Evolutionary conservation across 2,113 vertebrate genomes (phyloP).

Genomic region (Pituophis catenifer): DNA sequence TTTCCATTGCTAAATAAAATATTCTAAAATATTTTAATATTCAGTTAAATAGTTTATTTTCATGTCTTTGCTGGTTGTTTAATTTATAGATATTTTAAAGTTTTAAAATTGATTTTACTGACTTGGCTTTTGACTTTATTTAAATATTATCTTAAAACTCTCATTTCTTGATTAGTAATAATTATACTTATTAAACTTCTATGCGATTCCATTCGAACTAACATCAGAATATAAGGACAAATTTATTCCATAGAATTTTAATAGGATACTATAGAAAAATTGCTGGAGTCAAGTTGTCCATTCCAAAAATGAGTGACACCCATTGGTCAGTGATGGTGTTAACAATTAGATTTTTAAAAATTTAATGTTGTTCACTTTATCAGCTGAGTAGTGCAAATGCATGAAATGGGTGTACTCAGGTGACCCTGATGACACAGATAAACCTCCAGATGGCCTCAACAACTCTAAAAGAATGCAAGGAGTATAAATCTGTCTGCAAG

Average conservation of each 20-base stretch:
- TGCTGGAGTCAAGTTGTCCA: background rate
- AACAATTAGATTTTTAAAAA: background rate
- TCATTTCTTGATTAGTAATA: background rate
- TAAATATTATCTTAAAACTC: background rate
- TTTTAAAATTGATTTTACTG: background rate
- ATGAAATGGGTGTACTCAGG: too few species aligned
- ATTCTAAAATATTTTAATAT: background rate
- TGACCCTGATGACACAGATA: too few species aligned
- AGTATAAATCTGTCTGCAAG: too few species aligned
- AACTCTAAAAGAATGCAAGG: too few species aligned
- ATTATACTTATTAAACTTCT: background rate
- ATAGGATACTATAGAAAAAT: background rate
- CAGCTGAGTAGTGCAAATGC: too few species aligned
- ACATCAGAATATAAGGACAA: background rate
- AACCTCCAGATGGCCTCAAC: too few species aligned
- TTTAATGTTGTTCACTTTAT: background rate
- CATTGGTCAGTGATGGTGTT: background rate
- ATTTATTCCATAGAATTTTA: background rate
- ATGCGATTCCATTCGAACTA: background rate
- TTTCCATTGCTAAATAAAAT: background rate
- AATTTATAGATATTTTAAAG: background rate
- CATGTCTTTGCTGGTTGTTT: background rate
- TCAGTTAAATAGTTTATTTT: background rate
- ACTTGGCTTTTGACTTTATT: background rate
- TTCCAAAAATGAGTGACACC: background rate